A percentile compares a stretch with the other conserved stretches of the same genome.
Evolutionary conservation across 1,140 invertebrate genomes (phyloP).

Genomic region (Musca domestica): DNA sequence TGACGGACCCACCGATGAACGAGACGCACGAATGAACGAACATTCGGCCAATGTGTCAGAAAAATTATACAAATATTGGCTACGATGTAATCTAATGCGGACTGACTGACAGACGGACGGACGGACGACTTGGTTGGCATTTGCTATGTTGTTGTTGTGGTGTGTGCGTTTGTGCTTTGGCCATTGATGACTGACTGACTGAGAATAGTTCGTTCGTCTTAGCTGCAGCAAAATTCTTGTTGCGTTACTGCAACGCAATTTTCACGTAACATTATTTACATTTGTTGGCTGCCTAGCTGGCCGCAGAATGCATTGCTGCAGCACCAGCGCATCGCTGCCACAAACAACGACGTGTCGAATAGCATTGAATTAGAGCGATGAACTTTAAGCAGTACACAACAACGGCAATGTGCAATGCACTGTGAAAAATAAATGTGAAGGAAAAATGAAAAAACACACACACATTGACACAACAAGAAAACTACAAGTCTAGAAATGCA

Average conservation of each 20-base stretch:
- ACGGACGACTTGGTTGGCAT: conserved; percentile 5
- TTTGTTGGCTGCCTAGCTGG: too few relatives aligned
- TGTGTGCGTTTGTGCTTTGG: neutral
- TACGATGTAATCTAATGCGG: neutral
- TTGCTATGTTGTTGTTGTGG: neutral
- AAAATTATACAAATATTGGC: conserved; percentile 1
- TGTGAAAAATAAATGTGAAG: too few relatives aligned
- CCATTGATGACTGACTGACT: conserved; percentile 4
- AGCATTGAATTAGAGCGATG: conserved; percentile 52
- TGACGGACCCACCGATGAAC: too few relatives aligned
- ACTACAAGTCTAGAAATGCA: too few relatives aligned
- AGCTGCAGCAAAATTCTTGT: neutral
- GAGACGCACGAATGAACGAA: too few relatives aligned
- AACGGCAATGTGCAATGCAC: neutral
- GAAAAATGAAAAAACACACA: too few relatives aligned
- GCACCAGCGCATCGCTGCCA: neutral
- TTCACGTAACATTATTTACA: too few relatives aligned
- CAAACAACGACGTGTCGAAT: neutral
- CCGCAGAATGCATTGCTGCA: neutral
- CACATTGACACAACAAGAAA: too few relatives aligned
- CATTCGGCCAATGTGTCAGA: conserved; percentile 3
- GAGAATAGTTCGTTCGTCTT: neutral
- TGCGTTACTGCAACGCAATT: conserved; percentile 10
- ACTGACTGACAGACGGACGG: conserved; percentile 9
- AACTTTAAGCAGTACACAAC: conserved; percentile 37